A percentile compares a stretch with the other conserved stretches of the same genome.
Evolutionary conservation across 2,113 vertebrate species (phyloP).

Genomic region (Plectropomus leopardus): DNA sequence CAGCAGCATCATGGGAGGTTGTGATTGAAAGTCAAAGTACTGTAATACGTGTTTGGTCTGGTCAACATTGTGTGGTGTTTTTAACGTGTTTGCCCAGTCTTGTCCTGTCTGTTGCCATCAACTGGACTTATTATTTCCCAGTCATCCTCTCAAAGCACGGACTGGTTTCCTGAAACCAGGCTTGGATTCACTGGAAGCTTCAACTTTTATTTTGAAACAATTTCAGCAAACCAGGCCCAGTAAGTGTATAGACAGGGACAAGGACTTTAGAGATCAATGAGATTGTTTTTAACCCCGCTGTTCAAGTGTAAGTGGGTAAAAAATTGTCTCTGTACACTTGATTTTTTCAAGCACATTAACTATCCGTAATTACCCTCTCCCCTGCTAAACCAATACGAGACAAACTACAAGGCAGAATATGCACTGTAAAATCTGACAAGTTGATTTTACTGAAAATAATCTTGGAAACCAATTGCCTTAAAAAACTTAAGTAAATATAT

Average conservation of each 20-base stretch:
- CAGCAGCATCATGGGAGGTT: slow-evolving; percentile 77
- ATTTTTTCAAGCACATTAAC: slow-evolving; percentile 30
- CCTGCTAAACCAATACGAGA: slow-evolving; percentile 17
- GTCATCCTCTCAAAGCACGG: slow-evolving; percentile 43
- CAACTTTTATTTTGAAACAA: slow-evolving; percentile 31
- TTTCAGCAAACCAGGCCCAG: slow-evolving; percentile 24
- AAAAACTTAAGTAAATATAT: no score
- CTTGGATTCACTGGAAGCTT: slow-evolving; percentile 35
- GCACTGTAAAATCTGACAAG: no score
- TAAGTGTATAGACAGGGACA: slow-evolving; percentile 21
- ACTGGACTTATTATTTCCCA: slow-evolving; percentile 52
- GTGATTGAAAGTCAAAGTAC: slow-evolving; percentile 80
- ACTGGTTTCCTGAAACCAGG: slow-evolving; percentile 66
- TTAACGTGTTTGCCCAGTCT: slow-evolving; percentile 78
- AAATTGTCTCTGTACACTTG: slow-evolving; percentile 22
- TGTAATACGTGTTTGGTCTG: slow-evolving; percentile 82
- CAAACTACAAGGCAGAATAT: no score
- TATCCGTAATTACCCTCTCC: background rate
- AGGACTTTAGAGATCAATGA: background rate
- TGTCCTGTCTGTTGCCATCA: slow-evolving; percentile 74
- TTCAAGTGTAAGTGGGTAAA: slow-evolving; percentile 6
- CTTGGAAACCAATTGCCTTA: no score
- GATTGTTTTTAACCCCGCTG: background rate
- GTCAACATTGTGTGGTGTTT: slow-evolving; percentile 77
- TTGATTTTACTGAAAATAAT: no score